Evolutionary conservation across 2,797 vertebrate species (phyloP), one percentile per base, ranked within the genome.

Genomic region (Melanotaenia nigrans): DNA sequence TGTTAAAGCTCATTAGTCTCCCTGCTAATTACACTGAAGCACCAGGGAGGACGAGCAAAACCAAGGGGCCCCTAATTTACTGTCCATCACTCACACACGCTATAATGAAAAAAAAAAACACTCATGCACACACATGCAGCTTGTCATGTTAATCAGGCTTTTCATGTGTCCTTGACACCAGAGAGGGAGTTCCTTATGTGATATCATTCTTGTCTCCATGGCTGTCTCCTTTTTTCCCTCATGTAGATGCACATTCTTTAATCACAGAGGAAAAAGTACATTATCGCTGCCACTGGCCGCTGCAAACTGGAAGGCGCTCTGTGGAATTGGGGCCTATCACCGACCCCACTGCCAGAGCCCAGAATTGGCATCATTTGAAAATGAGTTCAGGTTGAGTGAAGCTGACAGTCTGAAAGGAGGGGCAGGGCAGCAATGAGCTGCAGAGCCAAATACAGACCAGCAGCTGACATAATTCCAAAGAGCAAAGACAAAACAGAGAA

Each of bases 1-100:
- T 16, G 71, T 83, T 82, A 82, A 87, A 65, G 85, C 78, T 86
- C 70, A 72, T 90, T 90, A 83, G 79, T 83, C 85, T 85, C 71
- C 57, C 53, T 6, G 60, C 76, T 90, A 93, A 92, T 92, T 88
- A 92, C 81, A 75, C 59, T 67, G 63, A 74, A 87, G 71, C 77
- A 81, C 69, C 63, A 65, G 77, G 74, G 85, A 85, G 71, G 79
- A 85, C 69, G 47, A 65, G 71, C 10, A 4, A 75, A 65, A 81
- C 67, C 67, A 64, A 64, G 74, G 51, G 33, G 53, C 65, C 58
- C 38, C 59, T 78, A 68, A 79, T 81, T 83, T 77, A 75, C 72
- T 58, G 75, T 65, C 74, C 81, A 83, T 77, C 73, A 74, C 71
- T 76, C 73, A 75, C 71, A 68, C 62, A 72, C 57, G 40, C 68